Base-by-base conservation (phyloP, 2,888 invertebrate genomes). In the Lysandra coridon region DNA sequence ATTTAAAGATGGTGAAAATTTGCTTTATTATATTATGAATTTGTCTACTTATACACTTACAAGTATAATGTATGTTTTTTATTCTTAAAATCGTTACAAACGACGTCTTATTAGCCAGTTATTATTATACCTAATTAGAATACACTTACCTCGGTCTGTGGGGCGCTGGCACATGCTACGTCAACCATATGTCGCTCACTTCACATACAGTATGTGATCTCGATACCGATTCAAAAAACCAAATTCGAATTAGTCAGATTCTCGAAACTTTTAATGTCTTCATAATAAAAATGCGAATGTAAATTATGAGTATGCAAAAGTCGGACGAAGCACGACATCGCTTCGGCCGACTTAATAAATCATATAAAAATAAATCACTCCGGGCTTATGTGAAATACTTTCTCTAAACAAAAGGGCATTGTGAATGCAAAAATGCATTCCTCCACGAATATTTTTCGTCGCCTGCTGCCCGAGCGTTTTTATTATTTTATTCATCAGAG, bases 321-420 rank as follows among this genome's bases (percentile, higher is more conserved):
- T 37, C 79, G 75, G 80, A 80, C 79, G 86, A 87, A 86, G 84
- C 88, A 88, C 87, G 86, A 88, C 86, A 84, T 83, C 84, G 84
- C 73, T 79, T 73, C 86, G 87, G 87, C 86, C 86, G 85, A 85
- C 82, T 86, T 86, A 89, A 92, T 93, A 92, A 93, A 92, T 93
- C 92, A 94, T 92, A 90, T 87, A 91, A 92, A 92, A 92, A 93
- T 92, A 94, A 93, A 93, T 94, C 93, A 91, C 87, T 91, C 90
- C 83, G 87, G 87, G 89, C 89, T 90, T 90, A 88, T 93, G 93
- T 93, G 94, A 94, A 94, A 94, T 93, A 93, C 92, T 94, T 92
- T 92, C 93, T 92, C 92, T 92, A 94, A 92, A 94, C 94, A 93
- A 94, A 93, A 92, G 92, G 86, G 91, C 90, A 93, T 94, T 93